These are phyloP conservation scores for Ctenicera cuprea DNA, from an alignment of 2,888 invertebrate genomes.

Conservation along the genomic window DNA sequence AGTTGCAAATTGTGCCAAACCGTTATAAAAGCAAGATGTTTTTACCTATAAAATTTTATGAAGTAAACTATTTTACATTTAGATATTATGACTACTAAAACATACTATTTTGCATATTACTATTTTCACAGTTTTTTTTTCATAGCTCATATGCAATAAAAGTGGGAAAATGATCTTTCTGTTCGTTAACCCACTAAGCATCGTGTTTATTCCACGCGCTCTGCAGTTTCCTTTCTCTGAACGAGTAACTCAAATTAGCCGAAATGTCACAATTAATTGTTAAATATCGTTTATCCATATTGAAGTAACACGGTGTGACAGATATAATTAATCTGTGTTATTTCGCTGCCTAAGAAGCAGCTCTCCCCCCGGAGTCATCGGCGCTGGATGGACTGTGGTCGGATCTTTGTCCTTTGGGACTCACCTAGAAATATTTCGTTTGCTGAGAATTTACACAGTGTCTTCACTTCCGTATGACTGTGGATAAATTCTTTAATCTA, in stretches of 20 bases:
- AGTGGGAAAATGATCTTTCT: too few species aligned
- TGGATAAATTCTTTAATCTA: constrained; percentile 1
- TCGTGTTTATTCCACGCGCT: constrained; percentile 10
- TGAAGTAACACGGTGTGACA: constrained; percentile 72
- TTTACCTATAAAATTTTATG: constrained; percentile 34
- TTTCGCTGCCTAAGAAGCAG: constrained; percentile 70
- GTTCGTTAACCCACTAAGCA: not conserved
- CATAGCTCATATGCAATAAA: not conserved
- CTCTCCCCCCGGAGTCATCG: constrained; percentile 69
- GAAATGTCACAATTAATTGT: constrained; percentile 72
- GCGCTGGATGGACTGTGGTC: constrained; percentile 62
- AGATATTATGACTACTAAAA: not conserved
- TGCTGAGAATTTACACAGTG: constrained; percentile 53
- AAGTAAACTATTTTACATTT: constrained; percentile 1
- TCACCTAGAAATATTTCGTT: constrained; percentile 60
- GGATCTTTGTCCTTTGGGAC: constrained; percentile 58
- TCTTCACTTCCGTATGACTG: constrained; percentile 18
- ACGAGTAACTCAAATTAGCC: constrained; percentile 60
- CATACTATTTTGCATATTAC: not conserved
- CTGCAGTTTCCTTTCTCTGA: constrained; percentile 36
- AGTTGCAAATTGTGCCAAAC: constrained; percentile 23
- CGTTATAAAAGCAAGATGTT: constrained; percentile 37
- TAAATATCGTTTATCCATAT: constrained; percentile 72
- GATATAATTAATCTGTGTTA: constrained; percentile 73
- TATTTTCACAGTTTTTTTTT: not conserved